Evolutionary conservation across 2,888 invertebrate species (phyloP), one percentile per base, ranked within the genome.

Genomic region (Eristalinus sepulchralis): DNA sequence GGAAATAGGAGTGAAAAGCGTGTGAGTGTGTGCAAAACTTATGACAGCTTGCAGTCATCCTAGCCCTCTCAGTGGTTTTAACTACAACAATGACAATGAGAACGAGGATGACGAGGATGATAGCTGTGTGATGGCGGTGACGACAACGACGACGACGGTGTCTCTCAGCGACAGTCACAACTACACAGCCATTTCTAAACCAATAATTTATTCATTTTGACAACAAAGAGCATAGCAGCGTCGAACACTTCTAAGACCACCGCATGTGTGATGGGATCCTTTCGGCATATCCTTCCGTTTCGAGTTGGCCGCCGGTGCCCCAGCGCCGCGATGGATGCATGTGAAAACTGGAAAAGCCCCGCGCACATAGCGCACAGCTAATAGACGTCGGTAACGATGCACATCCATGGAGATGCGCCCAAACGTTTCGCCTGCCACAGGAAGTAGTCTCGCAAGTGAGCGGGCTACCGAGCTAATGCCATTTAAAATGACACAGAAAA

Each of bases 201-300:
- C 78, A 79, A 86, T 86, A 86, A 86, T 83, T 86, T 86, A 86
- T 86, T 86, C 86, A 86, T 86, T 86, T 83, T 83, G 83, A 86
- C 78, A 86, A 86, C 86, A 86, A 86, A 86, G 86, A 86, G 83
- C 83, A 86, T 82, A 83, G 79, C 86, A 83, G 79, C 86, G 78
- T 79, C 31, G 67, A 83, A 73, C 86, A 86, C 82, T 78, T 83
- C 57, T 64, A 75, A 78, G 63, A 64, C 75, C 78, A 64, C 83
- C 64, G 64, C 83, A 70, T 66, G 39, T 62, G 36, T 66, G 59
- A 70, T 20, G 67, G 22, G 36, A 62, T 81, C 76, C 81, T 72
- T 76, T 66, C 64, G 66, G 62, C 66, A 53, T 68, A 73, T 75
- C 66, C 36, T 70, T 73, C 55, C 72, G 36, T 53, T 24, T 36